Evolutionary conservation across 2,113 vertebrate species (phyloP), one percentile per base, ranked within the genome.

Genomic region (Gobius niger): DNA sequence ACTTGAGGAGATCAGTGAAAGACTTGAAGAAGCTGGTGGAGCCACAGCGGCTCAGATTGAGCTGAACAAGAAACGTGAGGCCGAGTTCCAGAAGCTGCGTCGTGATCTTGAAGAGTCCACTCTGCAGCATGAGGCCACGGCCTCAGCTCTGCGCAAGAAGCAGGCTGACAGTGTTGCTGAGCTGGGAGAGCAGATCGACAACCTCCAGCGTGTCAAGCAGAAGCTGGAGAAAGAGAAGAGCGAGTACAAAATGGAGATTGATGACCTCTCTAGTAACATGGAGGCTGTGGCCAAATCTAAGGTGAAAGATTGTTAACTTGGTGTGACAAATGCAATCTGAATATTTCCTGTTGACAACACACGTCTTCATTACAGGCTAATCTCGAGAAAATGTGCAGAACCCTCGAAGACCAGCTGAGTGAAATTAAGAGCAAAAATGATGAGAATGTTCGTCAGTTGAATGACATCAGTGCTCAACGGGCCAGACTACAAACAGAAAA

Each of bases 341-440:
- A 50, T 12, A 50, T 11, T 6, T 19, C 7, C 1, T 47, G n/a
- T 24, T 10, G 5, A 16, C 15, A 63, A 47, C 9, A 44, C 12
- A 9, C 15, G 19, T 46, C 18, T 9, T n/a, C 8, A 44, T 73
- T 34, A 18, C 7, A 97, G 96, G 91, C 88, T 70, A 95, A 94
- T 56, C 85, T 96, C 67, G 96, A 98, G 73, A 98, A 96, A 89
- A 93, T 95, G 89, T 95, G 94, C 19, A 90, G 93, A 15, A 90
- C 94, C 0, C 88, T 98, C 12, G 96, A 98, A 75, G 96, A 98
- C 69, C 96, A 98, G 10, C 72, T 95, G 16, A 95, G 91, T 83
- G 96, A 98, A 64, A 67, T 94, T 7, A 98, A 94, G 79, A 47
- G 89, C 47, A 86, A 89, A 67, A 86, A 88, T 84, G 88, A 88